phyloP scores from a whole-genome alignment of 2,113 vertebrate species.

The Pterocles burchelli region DNA sequence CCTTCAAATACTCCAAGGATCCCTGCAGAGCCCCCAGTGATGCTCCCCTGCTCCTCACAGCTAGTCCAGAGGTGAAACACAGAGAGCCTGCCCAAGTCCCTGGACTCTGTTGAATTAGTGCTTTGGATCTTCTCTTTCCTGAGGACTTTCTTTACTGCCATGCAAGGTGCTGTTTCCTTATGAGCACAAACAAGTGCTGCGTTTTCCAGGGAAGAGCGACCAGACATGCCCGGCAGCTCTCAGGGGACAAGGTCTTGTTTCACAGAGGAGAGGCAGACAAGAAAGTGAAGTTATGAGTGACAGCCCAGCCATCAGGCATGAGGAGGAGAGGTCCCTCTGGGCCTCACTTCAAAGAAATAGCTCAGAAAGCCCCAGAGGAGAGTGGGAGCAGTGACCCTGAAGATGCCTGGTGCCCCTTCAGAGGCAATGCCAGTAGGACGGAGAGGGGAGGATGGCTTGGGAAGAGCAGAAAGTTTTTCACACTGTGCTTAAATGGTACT shows the following conservation, averaged over 20 bases:
- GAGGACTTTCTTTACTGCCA: background rate
- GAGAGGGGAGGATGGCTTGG: background rate
- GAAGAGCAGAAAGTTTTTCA: background rate
- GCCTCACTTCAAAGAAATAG: background rate
- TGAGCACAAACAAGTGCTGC: background rate
- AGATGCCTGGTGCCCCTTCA: background rate
- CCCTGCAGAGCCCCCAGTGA: background rate
- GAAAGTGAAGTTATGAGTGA: background rate
- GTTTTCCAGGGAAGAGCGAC: background rate
- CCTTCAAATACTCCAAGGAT: background rate
- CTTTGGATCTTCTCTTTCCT: background rate
- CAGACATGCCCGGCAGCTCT: background rate
- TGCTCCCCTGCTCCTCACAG: background rate
- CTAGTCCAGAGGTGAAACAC: background rate
- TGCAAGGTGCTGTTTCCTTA: background rate
- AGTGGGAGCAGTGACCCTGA: background rate
- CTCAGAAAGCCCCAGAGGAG: background rate
- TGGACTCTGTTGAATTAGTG: background rate
- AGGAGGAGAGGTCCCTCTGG: background rate
- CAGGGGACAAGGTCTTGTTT: background rate
- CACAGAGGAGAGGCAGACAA: background rate
- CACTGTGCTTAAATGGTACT: background rate
- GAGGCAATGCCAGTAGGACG: accelerated
- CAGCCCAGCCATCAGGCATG: background rate
- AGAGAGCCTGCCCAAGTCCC: background rate